Base-by-base conservation (phyloP, 2,797 vertebrate species). In the Enteromius fasciolatus region DNA sequence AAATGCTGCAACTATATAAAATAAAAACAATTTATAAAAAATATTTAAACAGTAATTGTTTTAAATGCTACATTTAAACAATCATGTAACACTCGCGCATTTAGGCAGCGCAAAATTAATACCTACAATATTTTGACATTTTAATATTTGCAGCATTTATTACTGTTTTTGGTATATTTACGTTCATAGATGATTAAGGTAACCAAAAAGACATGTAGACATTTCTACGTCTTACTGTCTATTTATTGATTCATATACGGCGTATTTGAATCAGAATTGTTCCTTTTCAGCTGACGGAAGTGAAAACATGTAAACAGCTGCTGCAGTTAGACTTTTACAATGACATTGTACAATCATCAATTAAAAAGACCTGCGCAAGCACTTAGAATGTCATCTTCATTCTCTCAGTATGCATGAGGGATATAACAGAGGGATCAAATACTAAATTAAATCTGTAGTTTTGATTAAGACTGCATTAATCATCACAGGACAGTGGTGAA, bases 401-500 rank as follows among this genome's bases (percentile, higher is more conserved):
- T 64, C 48, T 68, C 48, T 41, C 78, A n/a, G 50, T 31, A 61
- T 70, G 36, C 52, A 61, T 4, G 57, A 48, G 31, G 52, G 28
- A 66, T 72, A 61, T 41, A 54, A 39, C n/a, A 68, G 36, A 28
- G 20, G 57, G 57, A 63, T 81, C 70, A 66, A 52, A 73, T 66
- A 66, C 31, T 33, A 81, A 61, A 73, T 81, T 72, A 74, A 81
- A 72, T 61, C 15, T 74, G 39, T 25, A 31, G 17, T 44, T 59
- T 81, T 50, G 67, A 80, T 80, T 70, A 46, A 61, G 18, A 46
- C 25, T 33, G 50, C 69, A 61, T 80, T 70, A 80, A 70, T 70
- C 50, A 70, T 39, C 15, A 4, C 76, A 50, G 46, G 39, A 54
- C 36, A 36, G 48, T 20, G 12, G 46, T 50, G 44, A 73, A 57